Conservation (phyloP, 2,797 vertebrate genomes). For the Phalloptychus januarius region DNA sequence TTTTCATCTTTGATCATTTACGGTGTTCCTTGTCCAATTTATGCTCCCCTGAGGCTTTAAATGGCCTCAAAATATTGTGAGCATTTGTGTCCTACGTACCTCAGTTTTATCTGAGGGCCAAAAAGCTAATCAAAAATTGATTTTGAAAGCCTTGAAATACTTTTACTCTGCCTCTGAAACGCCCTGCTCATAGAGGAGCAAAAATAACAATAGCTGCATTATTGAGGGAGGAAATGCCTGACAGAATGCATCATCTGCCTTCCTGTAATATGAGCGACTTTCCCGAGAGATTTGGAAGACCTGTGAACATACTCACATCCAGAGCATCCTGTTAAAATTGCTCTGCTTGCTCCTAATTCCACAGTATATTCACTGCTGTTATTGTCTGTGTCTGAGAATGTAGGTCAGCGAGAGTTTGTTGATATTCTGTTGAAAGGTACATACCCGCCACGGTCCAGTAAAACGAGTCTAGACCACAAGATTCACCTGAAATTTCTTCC, state of each 20-base stretch:
- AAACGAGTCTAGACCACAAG: constrained; percentile 28
- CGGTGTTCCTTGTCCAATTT: constrained; percentile 33
- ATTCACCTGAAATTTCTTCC: constrained; percentile 35
- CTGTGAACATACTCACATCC: constrained; percentile 43
- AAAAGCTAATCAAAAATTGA: constrained; percentile 66
- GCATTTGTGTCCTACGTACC: constrained; percentile 52
- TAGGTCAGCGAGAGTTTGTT: constrained; percentile 75
- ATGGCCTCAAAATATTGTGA: constrained; percentile 40
- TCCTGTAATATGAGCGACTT: constrained; percentile 65
- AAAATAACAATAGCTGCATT: constrained; percentile 69
- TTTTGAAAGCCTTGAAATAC: constrained; percentile 67
- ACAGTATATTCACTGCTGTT: constrained; percentile 66
- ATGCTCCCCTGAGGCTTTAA: constrained; percentile 33
- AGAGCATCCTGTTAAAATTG: constrained; percentile 57
- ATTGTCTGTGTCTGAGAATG: constrained; percentile 63
- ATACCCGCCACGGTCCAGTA: constrained; percentile 38
- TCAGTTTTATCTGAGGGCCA: constrained; percentile 64
- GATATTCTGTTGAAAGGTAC: constrained; percentile 61
- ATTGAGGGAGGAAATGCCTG: constrained; percentile 66
- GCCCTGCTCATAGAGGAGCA: constrained; percentile 41
- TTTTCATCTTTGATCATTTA: constrained; percentile 25
- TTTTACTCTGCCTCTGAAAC: constrained; percentile 53
- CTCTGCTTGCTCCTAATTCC: constrained; percentile 70
- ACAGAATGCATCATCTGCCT: constrained; percentile 63
- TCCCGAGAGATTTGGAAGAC: constrained; percentile 60